Evolutionary conservation across 2,888 invertebrate species (phyloP).

Genomic region (Dendrolimus houi): DNA sequence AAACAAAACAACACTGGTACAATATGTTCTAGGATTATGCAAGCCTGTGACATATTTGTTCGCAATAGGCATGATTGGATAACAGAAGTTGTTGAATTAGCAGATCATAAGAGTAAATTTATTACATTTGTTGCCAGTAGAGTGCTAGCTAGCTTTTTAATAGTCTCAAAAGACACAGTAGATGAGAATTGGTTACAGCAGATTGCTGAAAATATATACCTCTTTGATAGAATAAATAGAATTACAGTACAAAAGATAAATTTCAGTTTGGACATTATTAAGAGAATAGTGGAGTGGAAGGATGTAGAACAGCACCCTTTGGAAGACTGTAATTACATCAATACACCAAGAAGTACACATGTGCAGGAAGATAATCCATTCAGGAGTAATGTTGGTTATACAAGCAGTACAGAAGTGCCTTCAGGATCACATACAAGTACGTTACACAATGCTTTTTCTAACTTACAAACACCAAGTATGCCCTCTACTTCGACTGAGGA

Average conservation of each 20-base stretch:
- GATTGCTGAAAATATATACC: conserved; percentile 82
- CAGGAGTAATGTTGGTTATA: conserved; percentile 51
- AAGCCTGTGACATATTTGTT: conserved; percentile 86
- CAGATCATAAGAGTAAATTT: conserved; percentile 86
- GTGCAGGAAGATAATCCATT: conserved; percentile 67
- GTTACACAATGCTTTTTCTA: conserved; percentile 63
- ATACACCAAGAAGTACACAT: conserved; percentile 44
- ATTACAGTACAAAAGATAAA: conserved; percentile 84
- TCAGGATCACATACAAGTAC: conserved; percentile 49
- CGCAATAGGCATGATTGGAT: conserved; percentile 89
- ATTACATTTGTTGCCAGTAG: conserved; percentile 87
- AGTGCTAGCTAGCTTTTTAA: conserved; percentile 88
- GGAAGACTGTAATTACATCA: conserved; percentile 79
- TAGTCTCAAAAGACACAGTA: conserved; percentile 88
- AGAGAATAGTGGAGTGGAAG: conserved; percentile 92
- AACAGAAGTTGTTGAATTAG: conserved; percentile 88
- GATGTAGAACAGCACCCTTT: conserved; percentile 87
- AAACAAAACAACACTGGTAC: conserved; percentile 89
- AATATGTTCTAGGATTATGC: conserved; percentile 87
- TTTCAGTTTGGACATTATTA: conserved; percentile 89
- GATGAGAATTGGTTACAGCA: conserved; percentile 88
- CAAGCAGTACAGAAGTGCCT: conserved; percentile 33
- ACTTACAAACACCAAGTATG: conserved; percentile 56
- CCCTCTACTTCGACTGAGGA: conserved; percentile 51
- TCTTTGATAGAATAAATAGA: conserved; percentile 79